Base-by-base conservation (phyloP, 2,888 invertebrate species). In the Sphaerophoria rueppellii region DNA sequence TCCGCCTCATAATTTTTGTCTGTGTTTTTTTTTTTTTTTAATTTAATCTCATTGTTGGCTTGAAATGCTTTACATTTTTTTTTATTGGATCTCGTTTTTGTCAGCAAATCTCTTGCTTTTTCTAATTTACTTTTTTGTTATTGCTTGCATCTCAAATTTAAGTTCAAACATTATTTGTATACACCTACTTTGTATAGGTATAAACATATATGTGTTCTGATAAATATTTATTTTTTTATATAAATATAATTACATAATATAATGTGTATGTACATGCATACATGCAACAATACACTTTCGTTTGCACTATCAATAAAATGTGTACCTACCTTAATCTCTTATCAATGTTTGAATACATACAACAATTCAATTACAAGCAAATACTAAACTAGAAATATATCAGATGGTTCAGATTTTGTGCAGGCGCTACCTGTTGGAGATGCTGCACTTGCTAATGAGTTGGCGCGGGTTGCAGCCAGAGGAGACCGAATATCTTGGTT, bases 371-470 rank as follows among this genome's bases (percentile, higher is more conserved):
- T n/a, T 65, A 79, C 48, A 60, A 79, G 57, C 79, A 61, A 76
- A 77, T 76, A 89, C 89, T 91, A 91, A 87, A 91, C 91, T 63
- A 91, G 89, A 88, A 91, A 91, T 79, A 91, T 90, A 65, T 91
- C 91, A 14, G 91, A 90, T 48, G 91, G 87, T 86, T 95, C 95
- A 82, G 93, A 93, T 90, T 95, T 95, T 83, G 94, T 93, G 90
- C 95, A 95, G 81, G 95, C 95, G 90, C 95, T 95, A 87, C 95
- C 95, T 86, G 95, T 95, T 52, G 95, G 95, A 54, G 95, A 95
- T 57, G 95, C 94, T 40, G 95, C 95, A 79, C 94, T 94, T 6
- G 95, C 95, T 76, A 95, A 92, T 35, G 95, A 95, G 89, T 95
- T 95, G 37, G 95, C 95, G 87, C 95, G 92, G 50, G 95, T 95